These are phyloP conservation scores for Hesperia comma DNA, from an alignment of 2,888 invertebrate species.

Conservation along the genomic window DNA sequence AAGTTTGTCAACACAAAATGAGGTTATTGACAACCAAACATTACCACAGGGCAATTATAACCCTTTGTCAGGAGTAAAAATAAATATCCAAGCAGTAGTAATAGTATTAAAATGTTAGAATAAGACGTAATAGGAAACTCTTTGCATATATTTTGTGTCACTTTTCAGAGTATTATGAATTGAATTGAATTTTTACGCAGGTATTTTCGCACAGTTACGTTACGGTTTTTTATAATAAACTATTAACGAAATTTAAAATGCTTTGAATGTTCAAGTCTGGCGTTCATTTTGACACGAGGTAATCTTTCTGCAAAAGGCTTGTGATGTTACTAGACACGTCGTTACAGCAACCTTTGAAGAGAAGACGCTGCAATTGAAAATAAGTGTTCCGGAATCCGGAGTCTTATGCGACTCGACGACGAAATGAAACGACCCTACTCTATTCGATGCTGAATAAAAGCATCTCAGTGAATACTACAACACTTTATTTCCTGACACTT, in stretches of 20 bases:
- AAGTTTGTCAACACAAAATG: no score
- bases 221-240: neutral
- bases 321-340: constrained; percentile 21
- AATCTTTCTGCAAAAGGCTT: constrained; percentile 15
- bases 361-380: constrained; percentile 42
- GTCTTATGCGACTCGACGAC: constrained; percentile 39
- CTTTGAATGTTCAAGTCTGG: neutral
- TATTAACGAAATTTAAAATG: constrained; percentile 9
- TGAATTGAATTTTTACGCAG: no score
- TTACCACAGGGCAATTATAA: no score
- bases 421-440: constrained; percentile 29
- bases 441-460: constrained; percentile 32
- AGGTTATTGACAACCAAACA: no score
- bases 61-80: no score
- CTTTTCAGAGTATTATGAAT: no score
- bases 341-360: constrained; percentile 26
- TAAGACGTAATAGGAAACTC: no score
- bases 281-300: constrained; percentile 18
- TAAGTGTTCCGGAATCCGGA: constrained; percentile 48
- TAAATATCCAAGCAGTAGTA: no score
- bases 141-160: no score
- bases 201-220: no score
- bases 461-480: constrained; percentile 23
- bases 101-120: no score
- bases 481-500: constrained; percentile 29